Percentiles rank a stretch among this genome's conserved stretches.
phyloP scores from a whole-genome alignment of 2,888 invertebrate species.

The Lycaena phlaeas region DNA sequence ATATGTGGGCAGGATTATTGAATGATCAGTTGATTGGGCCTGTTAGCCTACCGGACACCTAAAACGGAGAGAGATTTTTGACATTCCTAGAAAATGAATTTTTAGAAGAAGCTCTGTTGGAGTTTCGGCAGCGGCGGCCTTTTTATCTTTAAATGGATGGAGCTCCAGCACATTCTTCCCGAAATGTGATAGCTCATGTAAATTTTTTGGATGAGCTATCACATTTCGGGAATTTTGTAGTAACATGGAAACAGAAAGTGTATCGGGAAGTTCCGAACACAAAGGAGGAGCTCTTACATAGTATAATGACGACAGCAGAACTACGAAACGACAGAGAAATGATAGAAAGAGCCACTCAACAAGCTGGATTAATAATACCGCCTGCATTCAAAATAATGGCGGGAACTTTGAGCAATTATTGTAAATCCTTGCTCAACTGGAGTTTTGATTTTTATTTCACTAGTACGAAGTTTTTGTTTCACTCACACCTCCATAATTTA shows the following conservation, averaged over 20 bases:
- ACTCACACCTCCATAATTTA: too few relatives aligned
- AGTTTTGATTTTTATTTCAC: too few relatives aligned
- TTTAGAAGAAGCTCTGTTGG: slow-evolving; percentile 6
- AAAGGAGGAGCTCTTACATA: too few relatives aligned
- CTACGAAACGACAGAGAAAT: slow-evolving; percentile 7
- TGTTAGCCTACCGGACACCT: slow-evolving; percentile 11
- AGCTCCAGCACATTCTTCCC: slow-evolving; percentile 11
- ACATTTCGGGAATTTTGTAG: too few relatives aligned
- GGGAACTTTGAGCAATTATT: too few relatives aligned
- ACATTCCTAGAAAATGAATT: slow-evolving; percentile 1
- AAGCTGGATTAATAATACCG: slow-evolving; percentile 8
- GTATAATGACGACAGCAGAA: too few relatives aligned
- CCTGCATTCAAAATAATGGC: slow-evolving; percentile 11
- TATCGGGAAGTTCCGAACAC: too few relatives aligned
- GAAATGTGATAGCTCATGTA: slow-evolving; percentile 7
- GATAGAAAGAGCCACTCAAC: slow-evolving; percentile 10
- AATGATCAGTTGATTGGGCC: slow-evolving; percentile 13
- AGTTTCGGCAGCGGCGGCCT: slow-evolving; percentile 3
- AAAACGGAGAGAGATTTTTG: too few relatives aligned
- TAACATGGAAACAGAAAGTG: slow-evolving; percentile 13
- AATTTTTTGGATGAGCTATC: too few relatives aligned
- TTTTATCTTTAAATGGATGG: slow-evolving; percentile 13
- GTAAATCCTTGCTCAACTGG: too few relatives aligned
- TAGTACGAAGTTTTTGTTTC: too few relatives aligned
- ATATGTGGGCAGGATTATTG: slow-evolving; percentile 16